These are phyloP conservation scores for Colius striatus DNA, from an alignment of 2,113 vertebrate genomes.

Conservation along the genomic window DNA sequence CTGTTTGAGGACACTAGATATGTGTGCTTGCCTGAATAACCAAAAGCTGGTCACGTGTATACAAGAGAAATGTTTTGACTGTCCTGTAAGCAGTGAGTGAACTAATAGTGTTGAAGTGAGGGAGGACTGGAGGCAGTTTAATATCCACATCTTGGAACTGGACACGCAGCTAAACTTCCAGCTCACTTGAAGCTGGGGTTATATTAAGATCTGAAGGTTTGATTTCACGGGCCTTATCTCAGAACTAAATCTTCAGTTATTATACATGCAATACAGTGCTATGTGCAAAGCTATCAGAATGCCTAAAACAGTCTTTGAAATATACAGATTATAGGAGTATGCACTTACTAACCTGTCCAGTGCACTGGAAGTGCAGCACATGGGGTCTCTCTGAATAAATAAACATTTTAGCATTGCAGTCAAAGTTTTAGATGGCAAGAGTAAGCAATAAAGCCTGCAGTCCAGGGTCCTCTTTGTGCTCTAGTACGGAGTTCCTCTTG, in stretches of 20 bases:
- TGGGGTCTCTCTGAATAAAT: not conserved
- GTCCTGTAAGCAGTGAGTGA: not conserved
- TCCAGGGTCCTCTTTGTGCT: not conserved
- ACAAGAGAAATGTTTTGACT: not conserved
- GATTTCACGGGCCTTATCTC: not conserved
- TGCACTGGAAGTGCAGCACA: not conserved
- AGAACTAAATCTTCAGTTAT: not conserved
- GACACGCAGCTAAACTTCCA: not conserved
- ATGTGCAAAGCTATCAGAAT: not conserved
- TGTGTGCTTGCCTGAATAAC: not conserved
- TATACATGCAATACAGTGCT: rapidly evolving
- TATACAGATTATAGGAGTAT: not conserved
- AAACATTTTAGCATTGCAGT: not conserved
- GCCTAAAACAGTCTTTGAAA: not conserved
- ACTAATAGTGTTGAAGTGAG: not conserved
- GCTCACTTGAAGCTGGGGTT: not conserved
- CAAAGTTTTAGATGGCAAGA: not conserved
- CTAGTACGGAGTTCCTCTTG: not conserved
- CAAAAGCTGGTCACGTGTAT: not conserved
- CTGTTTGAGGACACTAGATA: not conserved
- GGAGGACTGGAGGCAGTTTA: not conserved
- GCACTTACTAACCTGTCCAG: not conserved
- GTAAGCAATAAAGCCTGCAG: not conserved
- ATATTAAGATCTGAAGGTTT: not conserved
- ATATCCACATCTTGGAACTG: not conserved